Evolutionary conservation across 2,797 vertebrate species (phyloP), one percentile per base, ranked within the genome.

Genomic region (Smutsia temminckii): DNA sequence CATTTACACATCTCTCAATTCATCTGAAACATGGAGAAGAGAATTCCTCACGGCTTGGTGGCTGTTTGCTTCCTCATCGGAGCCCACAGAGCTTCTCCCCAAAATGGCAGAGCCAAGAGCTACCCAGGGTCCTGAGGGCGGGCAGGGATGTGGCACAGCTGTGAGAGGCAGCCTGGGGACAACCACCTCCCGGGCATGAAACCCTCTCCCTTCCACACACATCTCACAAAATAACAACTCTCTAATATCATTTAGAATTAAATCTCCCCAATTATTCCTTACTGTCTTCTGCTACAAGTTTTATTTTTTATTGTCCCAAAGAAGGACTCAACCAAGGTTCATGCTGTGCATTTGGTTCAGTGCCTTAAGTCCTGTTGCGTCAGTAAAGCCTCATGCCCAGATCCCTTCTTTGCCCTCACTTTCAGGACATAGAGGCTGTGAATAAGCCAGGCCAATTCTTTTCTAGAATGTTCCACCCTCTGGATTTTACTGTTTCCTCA

Each of bases 351-450:
- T 1, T 37, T 9, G 0, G n/a, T 18, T 18, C 6, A 0, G 4
- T 5, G 49, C 2, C 64, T 49, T 6, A 4, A 9, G 14, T 37
- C 4, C 37, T 27, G 3, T 12, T 32, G 0, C 3, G 23, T 12
- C 37, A 16, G 0, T 1, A 12, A 18, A 51, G 16, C 16, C 20
- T 32, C 46, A 9, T 0, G 0, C 8, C 25, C 13, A 7, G 16
- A 5, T 3, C 10, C 3, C 5, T 14, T 16, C 29, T 27, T 9
- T 9, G 3, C 7, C 29, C 42, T 42, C 21, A 1, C 9, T 66
- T 16, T 37, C n/a, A 12, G 0, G 77, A 12, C 20, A 8, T 0
- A 2, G 55, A 42, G 2, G 8, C n/a, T 17, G 2, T 23, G 80
- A 37, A 37, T 57, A 57, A 59, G 10, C 5, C 13, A 4, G 37